These are phyloP conservation scores for Trigoniulus corallinus DNA, from an alignment of 1,140 invertebrate species.

Conservation along the genomic window DNA sequence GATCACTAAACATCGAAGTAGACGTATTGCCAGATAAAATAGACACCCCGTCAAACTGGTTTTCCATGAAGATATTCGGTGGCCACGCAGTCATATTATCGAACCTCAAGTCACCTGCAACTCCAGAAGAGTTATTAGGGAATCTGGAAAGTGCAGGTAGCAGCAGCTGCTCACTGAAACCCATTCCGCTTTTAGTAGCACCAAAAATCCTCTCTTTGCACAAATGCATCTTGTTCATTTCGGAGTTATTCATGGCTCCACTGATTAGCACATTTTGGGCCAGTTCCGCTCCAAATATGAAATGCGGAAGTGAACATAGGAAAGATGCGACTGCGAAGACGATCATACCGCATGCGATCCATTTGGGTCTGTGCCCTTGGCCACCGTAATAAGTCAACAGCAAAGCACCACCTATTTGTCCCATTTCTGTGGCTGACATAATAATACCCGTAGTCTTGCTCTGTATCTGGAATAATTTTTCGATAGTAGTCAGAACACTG, in stretches of 20 bases:
- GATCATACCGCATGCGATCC: conserved; percentile 87
- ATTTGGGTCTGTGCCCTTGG: conserved; percentile 81
- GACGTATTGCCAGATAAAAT: not conserved
- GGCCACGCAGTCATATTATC: conserved; percentile 5
- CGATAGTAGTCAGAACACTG: conserved; percentile 89
- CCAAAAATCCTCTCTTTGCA: conserved; percentile 25
- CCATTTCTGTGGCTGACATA: conserved; percentile 85
- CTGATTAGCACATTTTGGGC: not conserved
- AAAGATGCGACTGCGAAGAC: conserved; percentile 73
- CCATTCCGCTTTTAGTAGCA: conserved; percentile 5
- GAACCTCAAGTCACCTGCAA: too few species aligned
- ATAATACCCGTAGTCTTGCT: conserved; percentile 86
- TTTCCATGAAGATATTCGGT: not conserved
- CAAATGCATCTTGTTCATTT: conserved; percentile 55
- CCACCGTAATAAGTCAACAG: conserved; percentile 85
- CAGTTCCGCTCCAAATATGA: conserved; percentile 14
- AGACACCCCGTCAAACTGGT: conserved; percentile 1
- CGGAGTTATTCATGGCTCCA: conserved; percentile 36
- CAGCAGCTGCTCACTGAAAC: conserved; percentile 14
- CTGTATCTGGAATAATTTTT: conserved; percentile 89
- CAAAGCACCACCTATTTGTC: conserved; percentile 64
- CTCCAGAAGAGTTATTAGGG: conserved; percentile 11
- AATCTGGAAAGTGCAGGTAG: too few species aligned
- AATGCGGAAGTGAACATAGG: conserved; percentile 51
- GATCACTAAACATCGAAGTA: not conserved